phyloP scores from a whole-genome alignment of 2,113 vertebrate genomes.

The Pygoscelis antarcticus region DNA sequence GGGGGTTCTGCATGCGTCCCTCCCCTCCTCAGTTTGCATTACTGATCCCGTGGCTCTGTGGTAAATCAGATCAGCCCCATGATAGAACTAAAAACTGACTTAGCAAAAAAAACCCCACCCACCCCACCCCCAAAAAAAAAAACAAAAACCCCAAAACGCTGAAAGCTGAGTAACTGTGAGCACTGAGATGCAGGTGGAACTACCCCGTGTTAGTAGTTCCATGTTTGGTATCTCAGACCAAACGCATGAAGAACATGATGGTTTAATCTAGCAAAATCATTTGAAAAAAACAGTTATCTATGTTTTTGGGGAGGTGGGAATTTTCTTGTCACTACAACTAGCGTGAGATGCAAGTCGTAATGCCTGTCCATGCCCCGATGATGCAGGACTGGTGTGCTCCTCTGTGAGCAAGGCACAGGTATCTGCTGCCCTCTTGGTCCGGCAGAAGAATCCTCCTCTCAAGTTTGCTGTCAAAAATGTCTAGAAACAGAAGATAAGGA shows the following conservation, averaged over 20 bases:
- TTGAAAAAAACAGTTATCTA: neutral
- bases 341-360: accelerated
- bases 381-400: neutral
- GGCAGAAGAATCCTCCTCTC: neutral
- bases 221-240: neutral
- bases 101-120: too few species aligned
- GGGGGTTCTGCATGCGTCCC: neutral
- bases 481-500: neutral
- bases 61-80: neutral
- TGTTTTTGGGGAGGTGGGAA: neutral
- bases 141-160: neutral
- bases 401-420: neutral
- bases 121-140: too few species aligned
- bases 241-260: neutral
- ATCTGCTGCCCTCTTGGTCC: neutral
- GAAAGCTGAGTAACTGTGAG: neutral
- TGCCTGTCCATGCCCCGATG: accelerated
- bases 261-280: neutral
- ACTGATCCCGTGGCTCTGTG: neutral
- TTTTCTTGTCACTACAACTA: neutral
- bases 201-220: neutral
- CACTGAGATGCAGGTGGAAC: neutral
- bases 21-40: neutral
- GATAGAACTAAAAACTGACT: neutral
- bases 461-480: neutral